These are phyloP conservation scores for Trichonephila clavipes DNA, from an alignment of 1,140 invertebrate species.

Conservation along the genomic window DNA sequence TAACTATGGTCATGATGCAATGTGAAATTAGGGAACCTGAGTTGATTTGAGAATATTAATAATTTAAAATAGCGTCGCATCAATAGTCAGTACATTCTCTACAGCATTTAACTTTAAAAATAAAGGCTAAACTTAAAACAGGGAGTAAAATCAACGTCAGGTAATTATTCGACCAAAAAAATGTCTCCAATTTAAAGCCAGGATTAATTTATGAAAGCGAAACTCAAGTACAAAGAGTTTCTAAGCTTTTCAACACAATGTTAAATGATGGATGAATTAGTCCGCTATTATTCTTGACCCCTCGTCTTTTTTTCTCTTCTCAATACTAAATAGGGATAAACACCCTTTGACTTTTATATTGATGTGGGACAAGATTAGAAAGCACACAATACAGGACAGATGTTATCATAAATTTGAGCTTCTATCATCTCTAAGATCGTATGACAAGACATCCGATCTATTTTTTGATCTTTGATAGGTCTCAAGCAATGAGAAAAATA, in stretches of 20 bases:
- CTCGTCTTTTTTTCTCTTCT: not conserved
- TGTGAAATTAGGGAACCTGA: too few relatives aligned
- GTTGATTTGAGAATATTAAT: too few relatives aligned
- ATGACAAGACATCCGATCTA: slow-evolving; percentile 13
- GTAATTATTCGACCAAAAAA: too few relatives aligned
- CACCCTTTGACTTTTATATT: not conserved
- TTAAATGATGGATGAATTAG: not conserved
- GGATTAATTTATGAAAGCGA: not conserved
- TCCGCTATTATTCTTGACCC: not conserved
- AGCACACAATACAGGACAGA: not conserved
- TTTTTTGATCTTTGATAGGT: not conserved
- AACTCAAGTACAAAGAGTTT: not conserved
- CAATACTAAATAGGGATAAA: not conserved
- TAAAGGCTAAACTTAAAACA: too few relatives aligned
- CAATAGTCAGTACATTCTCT: too few relatives aligned
- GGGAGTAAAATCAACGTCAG: too few relatives aligned
- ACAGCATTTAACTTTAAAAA: too few relatives aligned
- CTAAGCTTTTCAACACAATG: not conserved
- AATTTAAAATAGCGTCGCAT: too few relatives aligned
- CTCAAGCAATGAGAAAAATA: not conserved
- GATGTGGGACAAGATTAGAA: not conserved
- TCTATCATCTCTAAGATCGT: slow-evolving; percentile 43
- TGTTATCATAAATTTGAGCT: not conserved
- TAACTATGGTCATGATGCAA: too few relatives aligned
- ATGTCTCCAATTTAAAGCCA: too few relatives aligned